Conservation (phyloP, 2,888 invertebrate genomes). For the Cepaea hortensis region DNA sequence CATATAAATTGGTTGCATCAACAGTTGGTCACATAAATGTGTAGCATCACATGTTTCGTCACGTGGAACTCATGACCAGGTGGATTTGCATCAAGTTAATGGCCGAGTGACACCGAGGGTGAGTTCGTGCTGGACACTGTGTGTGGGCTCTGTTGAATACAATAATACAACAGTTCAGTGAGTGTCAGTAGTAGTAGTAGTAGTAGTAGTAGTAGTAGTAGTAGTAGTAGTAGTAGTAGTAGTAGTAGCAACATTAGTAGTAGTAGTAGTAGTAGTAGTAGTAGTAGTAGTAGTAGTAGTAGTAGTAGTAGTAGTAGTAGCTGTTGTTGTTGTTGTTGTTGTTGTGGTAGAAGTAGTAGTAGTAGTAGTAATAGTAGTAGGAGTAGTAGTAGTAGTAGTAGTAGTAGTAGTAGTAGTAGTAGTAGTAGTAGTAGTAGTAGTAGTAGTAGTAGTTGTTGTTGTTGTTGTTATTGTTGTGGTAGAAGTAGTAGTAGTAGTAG, state of each 20-base stretch:
- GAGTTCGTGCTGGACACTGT: too few species aligned
- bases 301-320: not conserved
- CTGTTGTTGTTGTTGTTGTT: not conserved
- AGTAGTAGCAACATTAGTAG: not conserved
- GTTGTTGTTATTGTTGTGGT: not conserved
- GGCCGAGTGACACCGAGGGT: too few species aligned
- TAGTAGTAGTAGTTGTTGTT: not conserved
- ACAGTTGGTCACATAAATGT: not conserved
- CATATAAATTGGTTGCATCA: too few species aligned
- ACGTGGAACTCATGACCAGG: too few species aligned
- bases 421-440: conserved; percentile 6
- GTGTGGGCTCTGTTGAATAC: too few species aligned
- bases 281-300: not conserved
- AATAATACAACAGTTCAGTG: too few species aligned
- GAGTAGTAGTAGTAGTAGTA: not conserved
- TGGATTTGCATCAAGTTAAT: too few species aligned
- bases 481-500: conserved; percentile 13
- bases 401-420: not conserved
- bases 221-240: not conserved
- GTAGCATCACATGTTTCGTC: too few species aligned
- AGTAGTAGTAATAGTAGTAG: not conserved
- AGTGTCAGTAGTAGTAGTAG: not conserved
- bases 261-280: conserved; percentile 7
- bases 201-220: conserved; percentile 7
- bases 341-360: not conserved